Evolutionary conservation across 2,113 vertebrate species (phyloP).

Genomic region (Machaerirhynchus nigripectus): DNA sequence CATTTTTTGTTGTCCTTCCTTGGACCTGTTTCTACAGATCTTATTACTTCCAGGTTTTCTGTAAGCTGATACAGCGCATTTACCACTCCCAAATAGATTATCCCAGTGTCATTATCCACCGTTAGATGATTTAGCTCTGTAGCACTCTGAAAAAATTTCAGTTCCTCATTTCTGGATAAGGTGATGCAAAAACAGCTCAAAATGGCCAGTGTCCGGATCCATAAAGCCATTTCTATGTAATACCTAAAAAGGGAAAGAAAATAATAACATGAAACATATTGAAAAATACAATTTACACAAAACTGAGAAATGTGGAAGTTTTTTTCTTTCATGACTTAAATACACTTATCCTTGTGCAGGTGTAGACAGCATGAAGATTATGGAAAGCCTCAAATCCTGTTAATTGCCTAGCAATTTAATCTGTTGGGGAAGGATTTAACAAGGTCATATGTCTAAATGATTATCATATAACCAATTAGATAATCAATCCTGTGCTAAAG

Average conservation of each 20-base stretch:
- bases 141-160: conserved; percentile 61
- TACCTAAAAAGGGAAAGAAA: conserved; percentile 37
- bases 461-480: neutral
- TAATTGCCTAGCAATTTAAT: neutral
- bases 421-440: neutral
- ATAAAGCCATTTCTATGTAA: conserved; percentile 70
- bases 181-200: conserved; percentile 40
- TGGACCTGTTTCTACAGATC: conserved; percentile 73
- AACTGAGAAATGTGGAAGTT: neutral
- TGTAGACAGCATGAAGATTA: neutral
- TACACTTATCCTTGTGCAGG: neutral
- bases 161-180: conserved; percentile 54
- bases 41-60: conserved; percentile 63
- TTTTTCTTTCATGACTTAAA: neutral
- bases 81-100: conserved; percentile 87
- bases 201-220: conserved; percentile 62
- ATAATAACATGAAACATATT: neutral
- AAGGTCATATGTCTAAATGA: neutral
- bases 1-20: conserved; percentile 82
- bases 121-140: conserved; percentile 87
- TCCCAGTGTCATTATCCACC: conserved; percentile 76
- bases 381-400: neutral
- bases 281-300: neutral
- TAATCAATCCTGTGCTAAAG: neutral
- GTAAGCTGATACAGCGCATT: conserved; percentile 87